phyloP scores from a whole-genome alignment of 2,113 vertebrate genomes.

The Micronisus gabar region DNA sequence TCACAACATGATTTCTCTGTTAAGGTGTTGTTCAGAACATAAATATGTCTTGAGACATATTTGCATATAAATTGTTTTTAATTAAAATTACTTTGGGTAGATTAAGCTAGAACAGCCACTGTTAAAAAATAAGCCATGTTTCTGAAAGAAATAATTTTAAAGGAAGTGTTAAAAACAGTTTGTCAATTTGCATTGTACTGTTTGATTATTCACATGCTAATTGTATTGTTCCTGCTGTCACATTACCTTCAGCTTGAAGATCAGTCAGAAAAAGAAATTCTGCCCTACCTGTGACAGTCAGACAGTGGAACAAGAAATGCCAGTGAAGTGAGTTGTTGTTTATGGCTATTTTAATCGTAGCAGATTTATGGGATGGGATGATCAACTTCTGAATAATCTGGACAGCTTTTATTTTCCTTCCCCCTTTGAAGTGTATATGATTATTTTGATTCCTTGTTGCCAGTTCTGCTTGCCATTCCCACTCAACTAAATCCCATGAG shows the following conservation, averaged over 20 bases:
- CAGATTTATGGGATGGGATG: neutral
- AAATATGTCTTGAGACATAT: neutral
- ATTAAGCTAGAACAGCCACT: neutral
- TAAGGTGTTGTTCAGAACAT: neutral
- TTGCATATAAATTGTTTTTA: neutral
- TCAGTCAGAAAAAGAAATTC: slow-evolving; percentile 59
- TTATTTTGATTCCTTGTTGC: neutral
- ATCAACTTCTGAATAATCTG: neutral
- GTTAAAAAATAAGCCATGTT: neutral
- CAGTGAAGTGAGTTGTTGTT: slow-evolving; percentile 73
- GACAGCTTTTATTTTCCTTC: slow-evolving; percentile 1
- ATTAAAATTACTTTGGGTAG: neutral
- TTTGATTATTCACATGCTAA: slow-evolving; percentile 53
- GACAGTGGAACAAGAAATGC: slow-evolving; percentile 71
- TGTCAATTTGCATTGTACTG: neutral
- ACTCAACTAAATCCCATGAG: neutral
- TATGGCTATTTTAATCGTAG: slow-evolving; percentile 55
- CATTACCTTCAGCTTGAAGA: slow-evolving; percentile 66
- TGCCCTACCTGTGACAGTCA: slow-evolving; percentile 55
- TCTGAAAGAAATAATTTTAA: neutral
- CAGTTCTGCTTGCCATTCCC: neutral
- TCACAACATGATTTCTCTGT: neutral
- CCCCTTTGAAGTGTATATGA: neutral
- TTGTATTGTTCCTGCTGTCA: slow-evolving; percentile 50
- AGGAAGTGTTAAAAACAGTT: neutral